Base-by-base conservation (phyloP, 2,113 vertebrate genomes). In the Anguilla japonica region DNA sequence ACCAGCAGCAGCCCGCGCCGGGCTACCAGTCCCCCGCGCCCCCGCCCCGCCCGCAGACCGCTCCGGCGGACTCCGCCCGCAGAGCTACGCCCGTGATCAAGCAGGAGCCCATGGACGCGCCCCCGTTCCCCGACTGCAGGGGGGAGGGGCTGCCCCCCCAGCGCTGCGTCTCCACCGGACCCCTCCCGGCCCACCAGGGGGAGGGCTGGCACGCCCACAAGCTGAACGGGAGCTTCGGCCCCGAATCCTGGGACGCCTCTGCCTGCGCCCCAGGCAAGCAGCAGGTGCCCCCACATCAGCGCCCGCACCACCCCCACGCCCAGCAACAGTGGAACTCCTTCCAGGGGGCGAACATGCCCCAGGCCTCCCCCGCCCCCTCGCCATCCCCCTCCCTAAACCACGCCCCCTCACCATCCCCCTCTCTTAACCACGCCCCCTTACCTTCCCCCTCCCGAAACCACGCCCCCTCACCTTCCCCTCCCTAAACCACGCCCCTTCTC, bases 51-150 rank as follows among this genome's bases (percentile, higher is more conserved):
- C 90, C 95, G 92, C 95, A 97, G 86, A 91, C 95, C 89, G 85
- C 91, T 96, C 91, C 96, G 92, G 94, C 94, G 92, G 94, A 97
- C 91, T 67, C 86, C 84, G 88, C 92, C 86, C 92, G 91, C 84
- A 90, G 92, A 87, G 92, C 89, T 86, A 95, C 93, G 57, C 95
- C 95, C 3, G 88, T 96, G 89, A 98, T 99, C 93, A 99, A 99
- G 89, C 97, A 98, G 94, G 98, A 99, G 87, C 98, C 98, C 0
- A 91, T 94, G 0, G 98, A 98, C 84, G 89, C 96, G 6, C 93
- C 95, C 0, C 90, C 95, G 0, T 89, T 95, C 86, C 90, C 93
- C 0, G 94, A 98, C 86, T 91, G 96, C 43, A 81, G 87, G 87
- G 92, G n/a, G 0, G 85, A 90, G n/a, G 88, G 88, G 29, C 71